phyloP scores from a whole-genome alignment of 2,113 vertebrate species.

The Apistogramma diplotaenia region DNA sequence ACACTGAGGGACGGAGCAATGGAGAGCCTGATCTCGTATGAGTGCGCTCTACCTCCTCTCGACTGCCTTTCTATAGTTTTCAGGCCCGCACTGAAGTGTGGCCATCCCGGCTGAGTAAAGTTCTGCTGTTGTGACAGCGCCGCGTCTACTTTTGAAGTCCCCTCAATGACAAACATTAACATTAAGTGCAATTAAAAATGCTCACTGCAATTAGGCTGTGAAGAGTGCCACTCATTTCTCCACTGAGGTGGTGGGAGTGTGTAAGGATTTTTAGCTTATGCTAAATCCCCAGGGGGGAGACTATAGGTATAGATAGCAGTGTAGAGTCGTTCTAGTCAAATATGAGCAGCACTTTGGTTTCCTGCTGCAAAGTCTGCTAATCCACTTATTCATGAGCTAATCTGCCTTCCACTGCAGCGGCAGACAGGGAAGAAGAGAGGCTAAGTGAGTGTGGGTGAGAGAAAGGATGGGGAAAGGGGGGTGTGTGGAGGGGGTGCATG shows the following conservation, averaged over 20 bases:
- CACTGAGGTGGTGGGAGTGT: slow-evolving; percentile 64
- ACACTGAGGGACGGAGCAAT: slow-evolving; percentile 39
- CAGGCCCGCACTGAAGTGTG: not conserved
- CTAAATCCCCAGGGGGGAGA: slow-evolving; percentile 73
- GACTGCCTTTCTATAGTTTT: not conserved
- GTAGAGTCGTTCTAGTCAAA: slow-evolving; percentile 75
- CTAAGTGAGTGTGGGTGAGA: slow-evolving; percentile 57
- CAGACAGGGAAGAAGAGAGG: slow-evolving; percentile 66
- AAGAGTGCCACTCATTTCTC: slow-evolving; percentile 59
- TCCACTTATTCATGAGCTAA: slow-evolving; percentile 83
- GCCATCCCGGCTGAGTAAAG: not conserved
- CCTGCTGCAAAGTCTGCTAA: slow-evolving; percentile 81
- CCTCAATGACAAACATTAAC: slow-evolving; percentile 48
- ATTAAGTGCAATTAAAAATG: slow-evolving; percentile 66
- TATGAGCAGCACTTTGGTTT: slow-evolving; percentile 82
- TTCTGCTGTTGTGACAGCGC: slow-evolving; percentile 9
- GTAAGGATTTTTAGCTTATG: slow-evolving; percentile 77
- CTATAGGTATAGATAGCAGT: slow-evolving; percentile 80
- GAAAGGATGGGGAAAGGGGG: slow-evolving; percentile 39
- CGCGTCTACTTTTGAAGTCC: slow-evolving; percentile 33
- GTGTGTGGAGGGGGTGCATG: slow-evolving; percentile 27
- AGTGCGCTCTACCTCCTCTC: slow-evolving; percentile 1
- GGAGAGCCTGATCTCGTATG: not conserved
- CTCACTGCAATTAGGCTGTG: slow-evolving; percentile 56
- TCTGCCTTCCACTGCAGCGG: slow-evolving; percentile 77